Evolutionary conservation across 2,888 invertebrate species (phyloP).

Genomic region (Leptopilina myrica): DNA sequence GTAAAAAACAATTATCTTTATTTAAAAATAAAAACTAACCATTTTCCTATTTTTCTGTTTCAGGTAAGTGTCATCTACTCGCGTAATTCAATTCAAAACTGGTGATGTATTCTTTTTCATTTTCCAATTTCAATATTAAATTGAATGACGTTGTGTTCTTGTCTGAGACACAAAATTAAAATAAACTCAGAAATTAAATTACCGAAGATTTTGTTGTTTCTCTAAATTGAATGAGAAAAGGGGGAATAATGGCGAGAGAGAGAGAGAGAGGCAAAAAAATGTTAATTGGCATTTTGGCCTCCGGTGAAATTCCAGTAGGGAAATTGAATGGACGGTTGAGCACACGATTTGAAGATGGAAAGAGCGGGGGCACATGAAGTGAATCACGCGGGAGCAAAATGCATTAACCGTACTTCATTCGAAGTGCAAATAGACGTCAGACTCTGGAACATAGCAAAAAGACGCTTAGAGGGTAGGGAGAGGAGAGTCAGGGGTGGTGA

Average conservation of each 20-base stretch:
- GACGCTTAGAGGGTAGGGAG: neutral
- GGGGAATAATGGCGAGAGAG: no score
- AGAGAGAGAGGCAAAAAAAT: neutral
- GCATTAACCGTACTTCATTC: constrained; percentile 24
- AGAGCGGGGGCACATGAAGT: no score
- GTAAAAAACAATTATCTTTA: neutral
- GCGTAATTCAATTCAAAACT: neutral
- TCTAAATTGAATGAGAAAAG: no score
- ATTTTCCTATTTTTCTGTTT: neutral
- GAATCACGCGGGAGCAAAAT: constrained; percentile 24
- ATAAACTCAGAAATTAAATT: neutral
- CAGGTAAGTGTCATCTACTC: constrained; percentile 20
- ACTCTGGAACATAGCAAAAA: neutral
- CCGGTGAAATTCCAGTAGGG: constrained; percentile 9
- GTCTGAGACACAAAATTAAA: no score
- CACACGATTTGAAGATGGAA: neutral
- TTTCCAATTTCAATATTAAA: no score
- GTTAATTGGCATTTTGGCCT: constrained; percentile 16
- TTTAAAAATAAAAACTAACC: neutral
- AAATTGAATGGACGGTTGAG: constrained; percentile 20
- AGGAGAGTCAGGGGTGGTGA: no score
- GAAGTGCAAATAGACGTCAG: constrained; percentile 26
- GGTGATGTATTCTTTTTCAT: neutral
- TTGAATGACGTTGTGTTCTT: no score
- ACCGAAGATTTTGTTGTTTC: neutral